Conservation (phyloP, 2,797 vertebrate genomes). For the Ficedula albicollis region DNA sequence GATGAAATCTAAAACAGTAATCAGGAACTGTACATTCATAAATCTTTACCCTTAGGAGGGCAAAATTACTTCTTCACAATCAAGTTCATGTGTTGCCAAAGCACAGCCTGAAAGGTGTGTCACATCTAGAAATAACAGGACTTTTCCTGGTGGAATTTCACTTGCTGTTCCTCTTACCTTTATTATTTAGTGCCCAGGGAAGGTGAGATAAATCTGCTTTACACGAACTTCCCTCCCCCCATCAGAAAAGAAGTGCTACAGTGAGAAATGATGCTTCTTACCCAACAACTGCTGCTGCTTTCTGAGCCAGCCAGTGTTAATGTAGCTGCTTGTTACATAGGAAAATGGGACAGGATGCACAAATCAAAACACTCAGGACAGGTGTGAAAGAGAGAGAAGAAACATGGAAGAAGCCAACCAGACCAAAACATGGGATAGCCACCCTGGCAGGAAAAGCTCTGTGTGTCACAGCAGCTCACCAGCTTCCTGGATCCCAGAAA, state of each 20-base stretch:
- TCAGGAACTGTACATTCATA: background rate
- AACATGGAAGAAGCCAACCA: constrained; percentile 11
- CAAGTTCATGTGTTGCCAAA: background rate
- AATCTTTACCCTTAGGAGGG: background rate
- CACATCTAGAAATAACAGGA: constrained; percentile 3
- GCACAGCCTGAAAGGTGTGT: background rate
- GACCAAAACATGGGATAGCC: background rate
- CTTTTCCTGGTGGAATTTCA: background rate
- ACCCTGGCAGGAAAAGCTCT: background rate
- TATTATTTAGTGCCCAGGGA: background rate
- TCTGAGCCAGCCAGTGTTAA: background rate
- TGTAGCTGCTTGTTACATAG: background rate
- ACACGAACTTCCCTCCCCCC: background rate
- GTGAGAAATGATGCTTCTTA: background rate
- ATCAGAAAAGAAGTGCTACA: background rate
- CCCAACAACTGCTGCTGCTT: background rate
- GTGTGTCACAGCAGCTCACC: background rate
- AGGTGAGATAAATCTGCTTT: background rate
- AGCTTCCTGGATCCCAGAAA: background rate
- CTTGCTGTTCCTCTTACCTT: background rate
- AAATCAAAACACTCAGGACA: constrained; percentile 52
- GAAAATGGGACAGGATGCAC: constrained; percentile 22
- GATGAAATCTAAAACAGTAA: background rate
- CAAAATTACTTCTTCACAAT: constrained; percentile 9
- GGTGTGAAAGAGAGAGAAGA: constrained; percentile 20